Evolutionary conservation across 2,113 vertebrate genomes (phyloP), one percentile per base, ranked within the genome.

Genomic region (Ardeotis arabs): DNA sequence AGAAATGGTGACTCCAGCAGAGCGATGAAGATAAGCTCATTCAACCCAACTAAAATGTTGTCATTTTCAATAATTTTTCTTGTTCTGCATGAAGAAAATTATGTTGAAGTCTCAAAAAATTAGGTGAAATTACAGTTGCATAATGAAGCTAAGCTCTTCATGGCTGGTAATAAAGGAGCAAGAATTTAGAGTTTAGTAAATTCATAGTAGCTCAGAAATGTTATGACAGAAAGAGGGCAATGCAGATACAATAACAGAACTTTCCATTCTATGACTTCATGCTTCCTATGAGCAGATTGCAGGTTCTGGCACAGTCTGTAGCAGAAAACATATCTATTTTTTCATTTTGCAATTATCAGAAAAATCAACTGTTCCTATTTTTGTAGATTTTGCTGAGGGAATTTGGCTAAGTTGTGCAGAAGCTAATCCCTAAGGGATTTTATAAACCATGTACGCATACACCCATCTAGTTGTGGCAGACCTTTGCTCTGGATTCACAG

Each of bases 181-280:
- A 50, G 89, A 93, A 66, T 91, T 87, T 58, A 53, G 76, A 89
- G 49, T 90, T 94, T 73, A 89, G 95, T 85, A 89, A 91, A 91
- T 84, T 89, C 84, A 11, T 13, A 58, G 77, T 82, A 58, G 84
- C 45, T 96, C 0, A 7, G 73, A 95, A 94, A 87, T 93, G 89
- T 95, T 96, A 33, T 90, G 95, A 96, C 95, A 95, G 95, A 95
- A 96, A 95, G 95, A 96, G 91, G 95, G 77, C 96, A 96, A 94
- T 88, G 83, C 87, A 91, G 90, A 93, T 84, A 94, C 82, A 94
- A 70, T 91, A 95, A 93, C 68, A 79, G 76, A 95, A 89, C 70
- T 79, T 91, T 79, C 80, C 72, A 83, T 95, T 69, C 87, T 76
- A 20, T 85, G 77, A 80, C 91, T 95, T 87, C 50, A 75, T 87